Percentiles rank a stretch among this genome's conserved stretches.
Conservation (phyloP, 1,140 invertebrate genomes). For the Bombus picipes region DNA sequence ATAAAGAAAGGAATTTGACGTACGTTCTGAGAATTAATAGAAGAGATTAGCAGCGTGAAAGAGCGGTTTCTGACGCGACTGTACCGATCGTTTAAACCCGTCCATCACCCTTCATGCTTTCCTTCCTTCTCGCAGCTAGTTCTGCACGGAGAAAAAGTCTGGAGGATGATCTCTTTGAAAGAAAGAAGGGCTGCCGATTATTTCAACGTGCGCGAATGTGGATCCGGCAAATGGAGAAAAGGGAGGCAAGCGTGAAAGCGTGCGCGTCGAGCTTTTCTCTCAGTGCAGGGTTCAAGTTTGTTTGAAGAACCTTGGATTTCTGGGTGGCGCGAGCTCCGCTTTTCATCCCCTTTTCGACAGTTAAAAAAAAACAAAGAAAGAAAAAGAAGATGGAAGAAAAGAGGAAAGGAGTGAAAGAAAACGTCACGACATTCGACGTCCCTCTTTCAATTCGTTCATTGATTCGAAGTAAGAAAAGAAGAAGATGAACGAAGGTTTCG, state of each 20-base stretch:
- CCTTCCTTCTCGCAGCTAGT: too few relatives aligned
- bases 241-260: conserved; percentile 23
- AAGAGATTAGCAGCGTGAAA: neutral
- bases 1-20: neutral
- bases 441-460: neutral
- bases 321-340: neutral
- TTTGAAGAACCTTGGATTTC: conserved; percentile 51
- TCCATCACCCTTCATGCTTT: neutral
- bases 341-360: neutral
- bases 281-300: conserved; percentile 45
- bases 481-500: neutral
- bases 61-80: conserved; percentile 3
- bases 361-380: neutral
- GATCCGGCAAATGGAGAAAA: conserved; percentile 27
- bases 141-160: conserved; percentile 19
- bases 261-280: conserved; percentile 27
- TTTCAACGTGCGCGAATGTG: conserved; percentile 19
- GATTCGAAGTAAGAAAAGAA: neutral
- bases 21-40: neutral
- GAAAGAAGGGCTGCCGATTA: conserved; percentile 33
- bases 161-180: conserved; percentile 37
- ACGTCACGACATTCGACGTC: neutral
- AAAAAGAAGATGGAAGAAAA: neutral
- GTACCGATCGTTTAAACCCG: conserved; percentile 14
- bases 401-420: neutral